Evolutionary conservation across 2,113 vertebrate species (phyloP).

Genomic region (Camelus bactrianus): DNA sequence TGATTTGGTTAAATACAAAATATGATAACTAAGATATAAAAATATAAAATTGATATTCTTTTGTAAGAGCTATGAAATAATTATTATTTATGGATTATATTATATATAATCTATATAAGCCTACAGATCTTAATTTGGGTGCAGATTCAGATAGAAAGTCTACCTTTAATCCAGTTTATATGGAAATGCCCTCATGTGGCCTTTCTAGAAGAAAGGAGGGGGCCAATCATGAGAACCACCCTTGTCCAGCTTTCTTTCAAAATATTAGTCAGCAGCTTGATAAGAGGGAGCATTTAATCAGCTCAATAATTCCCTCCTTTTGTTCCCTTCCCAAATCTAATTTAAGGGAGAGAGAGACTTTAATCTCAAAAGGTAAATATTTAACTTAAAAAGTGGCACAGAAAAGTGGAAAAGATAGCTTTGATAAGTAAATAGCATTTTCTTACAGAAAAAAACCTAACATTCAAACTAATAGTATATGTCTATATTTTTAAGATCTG

Average conservation of each 20-base stretch:
- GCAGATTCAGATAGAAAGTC: neutral
- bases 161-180: neutral
- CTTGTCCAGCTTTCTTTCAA: neutral
- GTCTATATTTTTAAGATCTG: neutral
- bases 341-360: neutral
- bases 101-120: neutral
- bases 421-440: conserved; percentile 44
- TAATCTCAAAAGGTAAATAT: conserved; percentile 16
- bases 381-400: neutral
- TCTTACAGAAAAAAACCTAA: neutral
- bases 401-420: neutral
- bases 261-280: neutral
- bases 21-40: conserved; percentile 31
- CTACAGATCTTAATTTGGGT: neutral
- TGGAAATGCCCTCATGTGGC: neutral
- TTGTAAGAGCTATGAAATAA: neutral
- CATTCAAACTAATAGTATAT: neutral
- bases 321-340: neutral
- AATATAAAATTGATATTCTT: neutral
- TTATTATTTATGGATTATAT: neutral
- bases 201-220: neutral
- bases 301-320: neutral
- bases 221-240: neutral
- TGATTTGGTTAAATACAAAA: conserved; percentile 52
- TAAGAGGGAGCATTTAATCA: neutral